Percentiles rank a stretch among this genome's conserved stretches.
Conservation (phyloP, 2,797 vertebrate species). For the Antrozous pallidus region DNA sequence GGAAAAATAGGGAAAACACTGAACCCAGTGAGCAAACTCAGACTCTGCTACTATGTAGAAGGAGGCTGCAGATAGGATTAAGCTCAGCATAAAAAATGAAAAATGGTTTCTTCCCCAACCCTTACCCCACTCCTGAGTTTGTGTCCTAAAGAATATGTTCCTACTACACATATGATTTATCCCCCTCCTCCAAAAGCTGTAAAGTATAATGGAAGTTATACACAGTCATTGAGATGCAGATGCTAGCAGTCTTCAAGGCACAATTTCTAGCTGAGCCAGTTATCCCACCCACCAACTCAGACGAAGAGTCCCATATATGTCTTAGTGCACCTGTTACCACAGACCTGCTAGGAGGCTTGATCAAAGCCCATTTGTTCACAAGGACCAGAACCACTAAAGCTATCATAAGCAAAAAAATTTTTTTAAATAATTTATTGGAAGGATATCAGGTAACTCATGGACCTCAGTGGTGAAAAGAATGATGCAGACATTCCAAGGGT, state of each 20-base stretch:
- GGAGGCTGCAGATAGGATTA: neutral
- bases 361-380: neutral
- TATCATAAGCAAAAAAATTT: neutral
- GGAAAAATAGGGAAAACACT: neutral
- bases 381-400: neutral
- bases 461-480: neutral
- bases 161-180: neutral
- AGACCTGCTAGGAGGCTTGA: neutral
- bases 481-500: neutral
- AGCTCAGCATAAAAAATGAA: neutral
- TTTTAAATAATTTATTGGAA: neutral
- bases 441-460: neutral
- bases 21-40: neutral
- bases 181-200: neutral
- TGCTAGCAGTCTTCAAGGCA: neutral
- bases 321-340: neutral
- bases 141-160: neutral
- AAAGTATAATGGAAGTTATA: neutral
- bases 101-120: neutral
- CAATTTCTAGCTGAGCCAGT: neutral
- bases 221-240: neutral
- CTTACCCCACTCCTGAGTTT: neutral
- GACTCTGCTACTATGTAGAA: neutral
- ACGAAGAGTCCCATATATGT: neutral
- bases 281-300: neutral